phyloP scores from a whole-genome alignment of 2,888 invertebrate genomes.

The Caenorhabditis plicata region DNA sequence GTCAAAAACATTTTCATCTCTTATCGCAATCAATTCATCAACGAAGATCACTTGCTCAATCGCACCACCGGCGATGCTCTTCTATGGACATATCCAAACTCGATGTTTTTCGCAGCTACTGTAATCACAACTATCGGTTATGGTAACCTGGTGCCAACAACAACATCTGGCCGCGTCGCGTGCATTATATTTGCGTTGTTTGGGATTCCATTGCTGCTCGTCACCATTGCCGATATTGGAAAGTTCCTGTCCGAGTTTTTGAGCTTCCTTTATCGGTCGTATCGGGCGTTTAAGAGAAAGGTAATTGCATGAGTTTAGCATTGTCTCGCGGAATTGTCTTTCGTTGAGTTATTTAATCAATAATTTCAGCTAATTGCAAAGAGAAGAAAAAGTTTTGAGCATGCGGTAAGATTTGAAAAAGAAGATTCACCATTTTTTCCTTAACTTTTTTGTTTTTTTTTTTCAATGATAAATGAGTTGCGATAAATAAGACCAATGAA shows the following conservation, averaged over 20 bases:
- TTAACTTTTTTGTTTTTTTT: too few relatives aligned
- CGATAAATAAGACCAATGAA: slow-evolving; percentile 2
- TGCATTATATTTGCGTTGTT: slow-evolving; percentile 65
- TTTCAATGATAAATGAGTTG: too few relatives aligned
- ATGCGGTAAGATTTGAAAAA: slow-evolving; percentile 29
- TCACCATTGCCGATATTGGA: slow-evolving; percentile 65
- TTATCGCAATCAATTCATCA: slow-evolving; percentile 64
- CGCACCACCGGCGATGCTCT: slow-evolving; percentile 55
- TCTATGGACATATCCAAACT: slow-evolving; percentile 64
- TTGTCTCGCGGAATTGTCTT: not conserved
- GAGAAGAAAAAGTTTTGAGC: slow-evolving; percentile 33
- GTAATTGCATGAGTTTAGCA: slow-evolving; percentile 28
- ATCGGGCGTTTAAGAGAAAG: slow-evolving; percentile 59
- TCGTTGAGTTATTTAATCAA: not conserved
- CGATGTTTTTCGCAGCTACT: slow-evolving; percentile 65
- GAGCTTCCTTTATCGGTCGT: slow-evolving; percentile 59
- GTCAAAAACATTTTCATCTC: slow-evolving; percentile 49
- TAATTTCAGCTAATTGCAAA: slow-evolving; percentile 33
- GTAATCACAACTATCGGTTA: slow-evolving; percentile 66
- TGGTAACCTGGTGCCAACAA: slow-evolving; percentile 60
- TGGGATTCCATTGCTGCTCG: slow-evolving; percentile 64
- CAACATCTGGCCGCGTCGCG: slow-evolving; percentile 57
- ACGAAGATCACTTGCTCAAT: slow-evolving; percentile 60
- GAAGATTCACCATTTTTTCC: too few relatives aligned
- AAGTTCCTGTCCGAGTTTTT: slow-evolving; percentile 65